Percentiles rank a stretch among this genome's conserved stretches.
phyloP scores from a whole-genome alignment of 2,888 invertebrate genomes.

The Chloroclystis v-ata region DNA sequence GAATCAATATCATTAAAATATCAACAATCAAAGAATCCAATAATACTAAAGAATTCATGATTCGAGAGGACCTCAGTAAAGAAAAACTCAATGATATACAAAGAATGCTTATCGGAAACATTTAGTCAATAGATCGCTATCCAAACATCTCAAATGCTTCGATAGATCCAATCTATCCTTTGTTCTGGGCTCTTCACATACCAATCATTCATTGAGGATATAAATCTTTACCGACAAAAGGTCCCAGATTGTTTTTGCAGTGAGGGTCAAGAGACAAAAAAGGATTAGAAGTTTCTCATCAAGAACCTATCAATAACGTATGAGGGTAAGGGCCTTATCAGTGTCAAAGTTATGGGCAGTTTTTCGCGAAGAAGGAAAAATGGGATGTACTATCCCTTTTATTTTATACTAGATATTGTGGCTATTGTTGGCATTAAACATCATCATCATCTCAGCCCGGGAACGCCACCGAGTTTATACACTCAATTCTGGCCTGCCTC shows the following conservation, averaged over 20 bases:
- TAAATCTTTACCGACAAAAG: slow-evolving; percentile 62
- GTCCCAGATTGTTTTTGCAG: slow-evolving; percentile 56
- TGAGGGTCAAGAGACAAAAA: slow-evolving; percentile 56
- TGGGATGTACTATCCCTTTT: too few relatives aligned
- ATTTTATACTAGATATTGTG: too few relatives aligned
- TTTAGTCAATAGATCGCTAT: slow-evolving; percentile 26
- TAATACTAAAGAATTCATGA: neutral
- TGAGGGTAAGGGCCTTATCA: slow-evolving; percentile 27
- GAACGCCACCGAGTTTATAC: too few relatives aligned
- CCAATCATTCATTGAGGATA: slow-evolving; percentile 53
- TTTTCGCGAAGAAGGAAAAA: neutral
- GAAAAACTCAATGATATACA: slow-evolving; percentile 15
- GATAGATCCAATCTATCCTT: slow-evolving; percentile 40
- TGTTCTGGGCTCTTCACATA: slow-evolving; percentile 37
- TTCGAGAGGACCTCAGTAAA: neutral
- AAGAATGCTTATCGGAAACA: slow-evolving; percentile 19
- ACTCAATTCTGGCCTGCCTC: too few relatives aligned
- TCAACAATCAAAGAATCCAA: neutral
- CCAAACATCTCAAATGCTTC: slow-evolving; percentile 22
- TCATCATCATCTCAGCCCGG: too few relatives aligned
- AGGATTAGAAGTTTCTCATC: slow-evolving; percentile 44
- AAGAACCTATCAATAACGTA: slow-evolving; percentile 50
- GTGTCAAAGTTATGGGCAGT: slow-evolving; percentile 7
- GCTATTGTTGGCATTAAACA: too few relatives aligned
- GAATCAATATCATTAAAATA: neutral